Conservation (phyloP, 1,140 invertebrate genomes). For the Epicauta chinensis region DNA sequence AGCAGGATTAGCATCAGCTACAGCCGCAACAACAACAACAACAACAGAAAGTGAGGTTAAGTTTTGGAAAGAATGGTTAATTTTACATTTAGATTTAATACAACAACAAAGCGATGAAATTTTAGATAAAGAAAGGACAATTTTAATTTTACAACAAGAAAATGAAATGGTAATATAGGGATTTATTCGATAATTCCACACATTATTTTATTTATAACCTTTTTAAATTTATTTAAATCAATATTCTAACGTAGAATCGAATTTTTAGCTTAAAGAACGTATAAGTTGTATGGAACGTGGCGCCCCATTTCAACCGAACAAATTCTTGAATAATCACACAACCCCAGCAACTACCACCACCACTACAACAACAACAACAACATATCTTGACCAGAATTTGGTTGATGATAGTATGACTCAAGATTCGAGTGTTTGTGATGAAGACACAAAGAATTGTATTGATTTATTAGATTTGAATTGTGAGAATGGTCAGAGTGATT, state of each 20-base stretch:
- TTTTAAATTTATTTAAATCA: constrained; percentile 2
- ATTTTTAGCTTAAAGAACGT: constrained; percentile 47
- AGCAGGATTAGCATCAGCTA: constrained; percentile 7
- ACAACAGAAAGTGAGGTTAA: constrained; percentile 48
- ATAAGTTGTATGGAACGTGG: constrained; percentile 51
- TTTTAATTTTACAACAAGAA: constrained; percentile 55
- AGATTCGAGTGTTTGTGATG: constrained; percentile 28
- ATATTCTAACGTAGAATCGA: too few species aligned
- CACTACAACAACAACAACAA: not conserved
- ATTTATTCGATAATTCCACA: not conserved
- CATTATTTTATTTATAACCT: not conserved
- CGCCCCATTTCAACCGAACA: constrained; percentile 42
- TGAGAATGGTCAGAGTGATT: constrained; percentile 23
- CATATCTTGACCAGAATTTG: constrained; percentile 1
- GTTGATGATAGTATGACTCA: constrained; percentile 34
- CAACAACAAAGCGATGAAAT: constrained; percentile 68
- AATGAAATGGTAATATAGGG: constrained; percentile 54
- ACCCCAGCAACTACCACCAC: not conserved
- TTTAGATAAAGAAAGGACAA: constrained; percentile 58
- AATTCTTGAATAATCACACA: constrained; percentile 12
- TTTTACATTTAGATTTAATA: constrained; percentile 66
- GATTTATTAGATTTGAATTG: constrained; percentile 21
- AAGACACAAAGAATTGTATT: constrained; percentile 31
- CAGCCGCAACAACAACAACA: constrained; percentile 1
- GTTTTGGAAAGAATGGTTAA: constrained; percentile 57